phyloP scores from a whole-genome alignment of 2,113 vertebrate species.

The Plecotus auritus region DNA sequence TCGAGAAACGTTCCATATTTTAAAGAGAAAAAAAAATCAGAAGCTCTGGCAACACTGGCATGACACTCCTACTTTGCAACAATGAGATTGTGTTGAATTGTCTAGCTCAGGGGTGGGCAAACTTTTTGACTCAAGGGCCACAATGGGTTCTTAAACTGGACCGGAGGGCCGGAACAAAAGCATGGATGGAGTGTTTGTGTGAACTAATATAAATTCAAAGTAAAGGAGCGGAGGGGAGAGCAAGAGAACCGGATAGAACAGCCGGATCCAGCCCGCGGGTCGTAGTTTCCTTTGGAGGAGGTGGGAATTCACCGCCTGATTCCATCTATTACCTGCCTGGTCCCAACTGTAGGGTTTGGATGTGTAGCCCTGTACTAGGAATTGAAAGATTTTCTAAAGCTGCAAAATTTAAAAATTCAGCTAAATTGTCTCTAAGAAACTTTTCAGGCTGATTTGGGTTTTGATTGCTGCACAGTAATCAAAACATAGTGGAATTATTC shows the following conservation, averaged over 20 bases:
- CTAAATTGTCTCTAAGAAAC: neutral
- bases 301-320: neutral
- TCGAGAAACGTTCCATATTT: too few relatives aligned
- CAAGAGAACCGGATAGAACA: too few relatives aligned
- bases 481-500: neutral
- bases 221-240: too few relatives aligned
- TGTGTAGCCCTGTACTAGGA: neutral
- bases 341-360: neutral
- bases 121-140: too few relatives aligned
- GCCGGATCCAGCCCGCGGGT: too few relatives aligned
- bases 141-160: too few relatives aligned
- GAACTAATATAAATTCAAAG: too few relatives aligned
- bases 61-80: neutral
- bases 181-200: too few relatives aligned
- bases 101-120: too few relatives aligned
- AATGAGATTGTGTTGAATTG: neutral
- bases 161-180: too few relatives aligned
- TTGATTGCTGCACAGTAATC: neutral
- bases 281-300: neutral
- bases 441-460: neutral
- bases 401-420: neutral
- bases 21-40: neutral
- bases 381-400: neutral
- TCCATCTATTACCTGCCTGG: neutral
- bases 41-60: neutral